Evolutionary conservation across 2,797 vertebrate genomes (phyloP), one percentile per base, ranked within the genome.

Genomic region (Falco berigora): DNA sequence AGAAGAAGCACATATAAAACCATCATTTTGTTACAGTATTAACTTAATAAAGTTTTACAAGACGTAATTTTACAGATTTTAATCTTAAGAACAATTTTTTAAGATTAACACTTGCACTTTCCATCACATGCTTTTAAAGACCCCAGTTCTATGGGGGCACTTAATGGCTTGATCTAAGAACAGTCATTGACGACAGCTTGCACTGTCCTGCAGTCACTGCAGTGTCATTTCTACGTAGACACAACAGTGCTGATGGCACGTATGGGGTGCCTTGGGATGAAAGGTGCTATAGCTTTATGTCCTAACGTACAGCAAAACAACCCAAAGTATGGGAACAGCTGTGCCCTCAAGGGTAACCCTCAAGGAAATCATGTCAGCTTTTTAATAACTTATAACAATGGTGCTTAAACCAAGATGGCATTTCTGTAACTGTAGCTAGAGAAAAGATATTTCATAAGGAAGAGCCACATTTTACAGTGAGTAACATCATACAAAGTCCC

Each of bases 181-280:
- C 8, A 61, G 44, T 13, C 3, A 2, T 0, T 38, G 44, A 10
- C 53, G 81, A 4, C 14, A 42, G 16, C n/a, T 77, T 23, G 30
- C n/a, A 22, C 9, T 28, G 52, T 55, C 53, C 46, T 77, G 36
- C 6, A 30, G 64, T 32, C 67, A 52, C 50, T 3, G 2, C 2
- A 3, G 22, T 12, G 50, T 38, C 20, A 10, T 21, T 86, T 62
- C 38, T n/a, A 7, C 0, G 3, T 2, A 15, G 44, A 12, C 32
- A 53, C 55, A 46, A 4, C 7, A 32, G 34, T 3, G 6, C 47
- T 50, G 0, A 0, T 14, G 42, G 14, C 30, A 19, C 1, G 0
- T 12, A 3, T 28, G 81, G 69, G 30, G 19, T 85, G 32, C 17
- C 50, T 72, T 13, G 34, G 62, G 30, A 47, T 77, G 32, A 63